Conservation (phyloP, 2,888 invertebrate genomes). For the Abscondita cerata region DNA sequence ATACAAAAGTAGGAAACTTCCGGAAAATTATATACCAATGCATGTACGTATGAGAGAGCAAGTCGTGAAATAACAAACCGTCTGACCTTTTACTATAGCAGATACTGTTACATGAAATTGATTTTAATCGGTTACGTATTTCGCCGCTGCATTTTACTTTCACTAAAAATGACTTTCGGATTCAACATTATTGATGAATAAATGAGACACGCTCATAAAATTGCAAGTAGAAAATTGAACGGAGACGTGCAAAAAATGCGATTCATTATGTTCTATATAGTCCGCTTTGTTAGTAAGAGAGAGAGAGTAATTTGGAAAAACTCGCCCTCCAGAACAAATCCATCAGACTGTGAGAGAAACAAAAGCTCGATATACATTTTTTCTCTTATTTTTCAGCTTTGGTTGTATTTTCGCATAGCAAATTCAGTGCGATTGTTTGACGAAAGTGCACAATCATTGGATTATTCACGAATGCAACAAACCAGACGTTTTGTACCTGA, state of each 20-base stretch:
- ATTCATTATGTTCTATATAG: conserved; percentile 21
- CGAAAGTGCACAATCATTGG: conserved; percentile 46
- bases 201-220: neutral
- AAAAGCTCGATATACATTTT: conserved; percentile 16
- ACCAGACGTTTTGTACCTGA: conserved; percentile 7
- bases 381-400: conserved; percentile 13
- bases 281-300: conserved; percentile 16
- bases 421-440: conserved; percentile 35
- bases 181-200: neutral
- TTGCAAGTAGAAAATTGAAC: conserved; percentile 8
- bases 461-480: conserved; percentile 17
- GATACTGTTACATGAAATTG: conserved; percentile 22
- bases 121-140: conserved; percentile 24
- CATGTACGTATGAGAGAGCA: neutral
- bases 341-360: conserved; percentile 31
- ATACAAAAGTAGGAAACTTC: no score
- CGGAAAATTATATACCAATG: no score
- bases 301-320: conserved; percentile 22
- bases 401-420: neutral
- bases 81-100: conserved; percentile 20
- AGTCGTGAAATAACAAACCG: conserved; percentile 14
- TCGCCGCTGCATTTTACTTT: conserved; percentile 16
- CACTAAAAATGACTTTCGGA: conserved; percentile 12
- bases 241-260: conserved; percentile 21
- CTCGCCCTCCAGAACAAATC: conserved; percentile 30